Conservation (phyloP, 2,113 vertebrate genomes). For the Aleadryas rufinucha region DNA sequence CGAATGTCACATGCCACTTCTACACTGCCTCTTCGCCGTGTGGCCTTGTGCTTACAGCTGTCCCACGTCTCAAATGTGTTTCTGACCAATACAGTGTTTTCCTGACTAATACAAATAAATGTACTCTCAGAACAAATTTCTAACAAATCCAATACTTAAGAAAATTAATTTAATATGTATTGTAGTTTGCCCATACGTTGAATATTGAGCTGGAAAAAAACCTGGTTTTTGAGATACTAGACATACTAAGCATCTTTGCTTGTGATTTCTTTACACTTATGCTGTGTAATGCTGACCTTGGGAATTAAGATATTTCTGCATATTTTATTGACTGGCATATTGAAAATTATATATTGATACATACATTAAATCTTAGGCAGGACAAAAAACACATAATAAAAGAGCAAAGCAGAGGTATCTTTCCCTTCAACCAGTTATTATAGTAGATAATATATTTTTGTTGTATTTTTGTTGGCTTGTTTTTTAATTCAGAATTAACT, state of each 20-base stretch:
- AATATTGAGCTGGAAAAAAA: background rate
- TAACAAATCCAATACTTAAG: background rate
- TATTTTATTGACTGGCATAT: background rate
- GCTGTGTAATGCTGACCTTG: slow-evolving; percentile 7
- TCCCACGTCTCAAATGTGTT: background rate
- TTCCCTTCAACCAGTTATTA: background rate
- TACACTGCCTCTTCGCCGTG: background rate
- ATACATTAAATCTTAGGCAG: background rate
- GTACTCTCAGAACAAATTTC: background rate
- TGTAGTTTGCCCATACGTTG: background rate
- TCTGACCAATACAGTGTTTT: background rate
- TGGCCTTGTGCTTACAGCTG: background rate
- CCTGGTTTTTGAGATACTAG: background rate
- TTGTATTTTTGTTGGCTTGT: background rate
- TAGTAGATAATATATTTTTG: background rate
- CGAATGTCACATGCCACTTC: slow-evolving; percentile 33
- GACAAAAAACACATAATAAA: background rate
- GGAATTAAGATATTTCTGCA: background rate
- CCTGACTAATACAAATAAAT: background rate
- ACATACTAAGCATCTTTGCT: background rate
- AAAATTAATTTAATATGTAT: background rate
- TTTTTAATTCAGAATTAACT: background rate
- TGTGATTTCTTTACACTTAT: background rate
- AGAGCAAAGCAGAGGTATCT: background rate
- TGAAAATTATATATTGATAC: background rate